Conservation (phyloP, 1,140 invertebrate species). For the Glossosoma conforme region DNA sequence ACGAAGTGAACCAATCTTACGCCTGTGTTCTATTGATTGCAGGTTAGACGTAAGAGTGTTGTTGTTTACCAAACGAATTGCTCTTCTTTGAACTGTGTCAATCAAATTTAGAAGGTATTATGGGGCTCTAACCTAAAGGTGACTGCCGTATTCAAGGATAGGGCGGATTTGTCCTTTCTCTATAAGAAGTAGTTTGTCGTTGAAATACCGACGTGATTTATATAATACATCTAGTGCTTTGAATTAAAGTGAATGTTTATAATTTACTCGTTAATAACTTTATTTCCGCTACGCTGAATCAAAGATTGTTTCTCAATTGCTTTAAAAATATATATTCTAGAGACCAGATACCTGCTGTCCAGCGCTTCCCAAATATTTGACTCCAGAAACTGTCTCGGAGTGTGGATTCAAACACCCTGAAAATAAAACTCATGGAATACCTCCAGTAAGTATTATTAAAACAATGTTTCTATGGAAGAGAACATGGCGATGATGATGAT, state of each 20-base stretch:
- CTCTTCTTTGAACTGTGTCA: no score
- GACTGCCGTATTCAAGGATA: no score
- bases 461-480: background rate
- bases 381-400: background rate
- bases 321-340: no score
- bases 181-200: background rate
- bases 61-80: no score
- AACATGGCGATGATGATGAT: background rate
- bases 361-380: conserved; percentile 2
- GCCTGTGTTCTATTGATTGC: no score
- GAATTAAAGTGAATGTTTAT: background rate
- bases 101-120: no score
- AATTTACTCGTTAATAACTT: background rate
- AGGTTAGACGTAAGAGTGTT: no score
- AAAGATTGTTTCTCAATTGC: no score
- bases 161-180: background rate
- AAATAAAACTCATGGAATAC: background rate
- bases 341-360: conserved; percentile 6
- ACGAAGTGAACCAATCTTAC: no score
- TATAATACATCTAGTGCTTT: background rate
- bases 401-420: background rate
- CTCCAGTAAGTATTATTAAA: background rate
- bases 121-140: no score
- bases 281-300: no score
- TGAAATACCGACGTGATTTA: background rate